These are phyloP conservation scores for Cyanoliseus patagonus DNA, from an alignment of 2,113 vertebrate species.

Conservation along the genomic window DNA sequence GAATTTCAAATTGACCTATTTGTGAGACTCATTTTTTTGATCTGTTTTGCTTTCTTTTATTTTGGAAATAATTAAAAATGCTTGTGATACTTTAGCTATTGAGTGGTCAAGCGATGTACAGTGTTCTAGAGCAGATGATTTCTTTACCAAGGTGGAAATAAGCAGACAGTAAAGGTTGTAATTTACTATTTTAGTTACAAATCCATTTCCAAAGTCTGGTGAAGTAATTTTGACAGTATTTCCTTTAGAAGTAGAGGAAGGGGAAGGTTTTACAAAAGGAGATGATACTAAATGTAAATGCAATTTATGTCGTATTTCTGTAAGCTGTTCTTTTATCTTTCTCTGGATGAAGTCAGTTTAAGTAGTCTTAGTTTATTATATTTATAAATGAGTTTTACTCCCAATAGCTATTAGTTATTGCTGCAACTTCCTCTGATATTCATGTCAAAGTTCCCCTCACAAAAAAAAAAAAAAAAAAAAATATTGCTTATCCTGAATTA, in stretches of 20 bases:
- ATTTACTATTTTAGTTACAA: neutral
- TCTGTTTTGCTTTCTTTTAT: neutral
- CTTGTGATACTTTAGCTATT: neutral
- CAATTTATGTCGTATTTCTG: neutral
- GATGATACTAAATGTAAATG: neutral
- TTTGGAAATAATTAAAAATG: neutral
- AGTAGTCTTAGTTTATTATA: neutral
- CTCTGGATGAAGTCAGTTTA: neutral
- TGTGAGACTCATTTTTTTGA: neutral
- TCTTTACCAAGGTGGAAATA: neutral
- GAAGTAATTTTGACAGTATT: neutral
- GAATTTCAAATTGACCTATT: neutral
- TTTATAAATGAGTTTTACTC: conserved; percentile 13
- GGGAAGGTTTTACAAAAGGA: neutral
- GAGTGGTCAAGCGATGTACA: neutral
- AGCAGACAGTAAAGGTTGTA: neutral
- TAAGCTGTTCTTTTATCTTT: neutral
- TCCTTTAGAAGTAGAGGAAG: neutral
- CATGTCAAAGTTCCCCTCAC: neutral
- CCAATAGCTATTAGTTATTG: neutral
- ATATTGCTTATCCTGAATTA: neutral
- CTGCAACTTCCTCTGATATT: neutral
- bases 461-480: neutral
- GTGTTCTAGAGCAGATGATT: neutral
- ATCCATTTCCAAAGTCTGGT: neutral